Evolutionary conservation across 1,140 invertebrate genomes (phyloP).

Genomic region (Drosophila triauraria): DNA sequence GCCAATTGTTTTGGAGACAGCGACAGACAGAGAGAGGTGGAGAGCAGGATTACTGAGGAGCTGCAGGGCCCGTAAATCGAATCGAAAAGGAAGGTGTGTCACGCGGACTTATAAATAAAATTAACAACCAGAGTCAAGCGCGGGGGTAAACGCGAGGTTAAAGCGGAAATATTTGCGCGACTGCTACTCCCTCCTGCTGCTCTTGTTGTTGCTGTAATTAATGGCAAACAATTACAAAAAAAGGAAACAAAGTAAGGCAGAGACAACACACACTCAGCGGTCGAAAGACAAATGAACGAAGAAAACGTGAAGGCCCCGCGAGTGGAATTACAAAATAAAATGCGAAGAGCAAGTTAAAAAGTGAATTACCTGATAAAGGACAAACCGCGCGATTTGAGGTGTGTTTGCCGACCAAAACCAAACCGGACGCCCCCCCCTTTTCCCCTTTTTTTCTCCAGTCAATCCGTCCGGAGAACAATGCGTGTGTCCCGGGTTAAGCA

Average conservation of each 20-base stretch:
- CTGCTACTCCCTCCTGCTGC: constrained; percentile 26
- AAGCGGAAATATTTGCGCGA: constrained; percentile 78
- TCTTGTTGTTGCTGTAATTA: constrained; percentile 73
- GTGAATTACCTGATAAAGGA: constrained; percentile 83
- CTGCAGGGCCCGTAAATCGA: constrained; percentile 72
- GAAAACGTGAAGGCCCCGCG: constrained; percentile 29
- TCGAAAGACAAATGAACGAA: constrained; percentile 23
- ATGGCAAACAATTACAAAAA: constrained; percentile 81
- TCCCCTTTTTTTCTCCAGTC: background rate
- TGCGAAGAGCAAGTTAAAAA: constrained; percentile 81
- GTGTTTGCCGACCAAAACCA: constrained; percentile 54
- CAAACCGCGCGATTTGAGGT: constrained; percentile 81
- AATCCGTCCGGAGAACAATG: constrained; percentile 34
- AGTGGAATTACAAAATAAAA: constrained; percentile 77
- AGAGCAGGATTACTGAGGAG: background rate
- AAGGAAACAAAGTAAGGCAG: constrained; percentile 22
- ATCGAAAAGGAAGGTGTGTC: constrained; percentile 71
- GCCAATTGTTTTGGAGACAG: constrained; percentile 50
- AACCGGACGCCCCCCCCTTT: background rate
- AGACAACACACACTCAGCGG: constrained; percentile 21
- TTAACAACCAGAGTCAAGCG: constrained; percentile 59
- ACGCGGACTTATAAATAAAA: constrained; percentile 81
- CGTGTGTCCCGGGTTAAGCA: constrained; percentile 49
- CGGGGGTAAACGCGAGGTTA: constrained; percentile 28
- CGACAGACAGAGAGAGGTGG: background rate